These are phyloP conservation scores for Zosterops borbonicus DNA, from an alignment of 2,113 vertebrate genomes.

Conservation along the genomic window DNA sequence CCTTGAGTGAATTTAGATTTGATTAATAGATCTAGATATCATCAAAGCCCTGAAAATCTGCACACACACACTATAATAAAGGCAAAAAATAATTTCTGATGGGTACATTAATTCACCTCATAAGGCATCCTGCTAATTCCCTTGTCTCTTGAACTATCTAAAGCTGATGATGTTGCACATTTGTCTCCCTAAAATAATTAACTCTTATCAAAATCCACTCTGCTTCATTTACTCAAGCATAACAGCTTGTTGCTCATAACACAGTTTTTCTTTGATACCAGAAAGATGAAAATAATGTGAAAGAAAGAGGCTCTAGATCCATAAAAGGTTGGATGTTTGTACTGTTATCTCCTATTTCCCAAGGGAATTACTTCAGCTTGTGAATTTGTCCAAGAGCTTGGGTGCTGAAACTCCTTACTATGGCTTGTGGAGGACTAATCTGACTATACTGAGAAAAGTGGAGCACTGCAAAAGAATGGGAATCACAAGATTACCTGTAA, in stretches of 20 bases:
- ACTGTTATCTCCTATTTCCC: not conserved
- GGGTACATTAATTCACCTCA: not conserved
- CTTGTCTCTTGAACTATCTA: not conserved
- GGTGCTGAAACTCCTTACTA: not conserved
- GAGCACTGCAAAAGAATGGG: not conserved
- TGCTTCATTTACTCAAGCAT: not conserved
- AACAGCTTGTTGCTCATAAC: not conserved
- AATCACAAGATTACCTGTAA: not conserved
- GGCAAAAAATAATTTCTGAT: not conserved
- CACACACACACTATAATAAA: not conserved
- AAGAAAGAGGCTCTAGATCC: not conserved
- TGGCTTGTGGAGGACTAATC: not conserved
- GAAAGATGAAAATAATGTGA: not conserved
- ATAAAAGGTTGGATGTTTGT: not conserved
- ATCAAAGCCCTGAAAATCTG: not conserved
- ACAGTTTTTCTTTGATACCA: not conserved
- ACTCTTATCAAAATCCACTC: not conserved
- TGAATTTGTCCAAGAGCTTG: not conserved
- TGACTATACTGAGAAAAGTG: not conserved
- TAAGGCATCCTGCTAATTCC: not conserved
- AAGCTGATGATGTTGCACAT: not conserved
- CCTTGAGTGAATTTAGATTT: conserved; percentile 13
- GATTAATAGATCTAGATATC: conserved; percentile 39
- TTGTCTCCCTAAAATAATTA: not conserved
- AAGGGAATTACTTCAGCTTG: not conserved